phyloP scores from a whole-genome alignment of 1,140 invertebrate genomes.

The Trichoplusia ni region DNA sequence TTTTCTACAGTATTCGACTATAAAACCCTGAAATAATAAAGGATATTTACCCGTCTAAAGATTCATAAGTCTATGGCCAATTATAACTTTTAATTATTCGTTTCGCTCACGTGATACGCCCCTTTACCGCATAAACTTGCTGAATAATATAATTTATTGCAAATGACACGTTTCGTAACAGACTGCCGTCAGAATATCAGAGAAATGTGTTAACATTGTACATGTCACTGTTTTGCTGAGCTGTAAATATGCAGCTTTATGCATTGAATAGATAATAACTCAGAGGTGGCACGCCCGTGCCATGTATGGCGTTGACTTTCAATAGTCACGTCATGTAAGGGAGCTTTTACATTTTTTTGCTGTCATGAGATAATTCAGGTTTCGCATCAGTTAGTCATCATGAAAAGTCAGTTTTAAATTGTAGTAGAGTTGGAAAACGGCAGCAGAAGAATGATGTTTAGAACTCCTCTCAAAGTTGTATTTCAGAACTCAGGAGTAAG shows the following conservation, averaged over 20 bases:
- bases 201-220: not conserved
- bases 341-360: conserved; percentile 26
- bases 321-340: conserved; percentile 58
- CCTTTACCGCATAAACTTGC: conserved; percentile 7
- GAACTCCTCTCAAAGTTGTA: too few relatives aligned
- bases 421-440: too few relatives aligned
- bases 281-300: conserved; percentile 42
- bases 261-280: conserved; percentile 26
- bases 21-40: not conserved
- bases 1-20: too few relatives aligned
- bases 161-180: not conserved
- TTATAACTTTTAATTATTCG: conserved; percentile 5
- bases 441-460: too few relatives aligned
- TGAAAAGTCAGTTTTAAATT: too few relatives aligned
- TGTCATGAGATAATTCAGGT: not conserved
- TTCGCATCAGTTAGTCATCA: too few relatives aligned
- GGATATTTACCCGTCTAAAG: not conserved
- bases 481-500: too few relatives aligned
- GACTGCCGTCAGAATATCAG: not conserved
- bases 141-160: conserved; percentile 21
- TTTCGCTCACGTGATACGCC: conserved; percentile 5
- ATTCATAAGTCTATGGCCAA: not conserved
- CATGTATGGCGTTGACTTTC: conserved; percentile 57
- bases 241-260: conserved; percentile 36
- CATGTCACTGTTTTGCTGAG: not conserved